Conservation (phyloP, 1,140 invertebrate species). For the Neoseiulus cucumeris region DNA sequence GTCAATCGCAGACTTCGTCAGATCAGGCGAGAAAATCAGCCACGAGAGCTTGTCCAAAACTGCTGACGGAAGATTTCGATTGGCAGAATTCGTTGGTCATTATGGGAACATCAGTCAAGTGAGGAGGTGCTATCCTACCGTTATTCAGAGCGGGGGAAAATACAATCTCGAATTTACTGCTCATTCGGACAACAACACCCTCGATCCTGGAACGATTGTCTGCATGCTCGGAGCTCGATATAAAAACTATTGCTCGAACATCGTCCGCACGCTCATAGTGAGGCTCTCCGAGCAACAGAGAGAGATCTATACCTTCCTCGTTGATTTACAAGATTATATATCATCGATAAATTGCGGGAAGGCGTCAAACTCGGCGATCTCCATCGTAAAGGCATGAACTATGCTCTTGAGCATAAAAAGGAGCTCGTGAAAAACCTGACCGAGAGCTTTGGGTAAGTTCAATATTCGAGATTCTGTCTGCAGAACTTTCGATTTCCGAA, state of each 20-base stretch:
- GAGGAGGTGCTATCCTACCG: conserved; percentile 93
- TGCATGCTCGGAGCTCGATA: conserved; percentile 84
- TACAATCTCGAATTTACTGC: conserved; percentile 92
- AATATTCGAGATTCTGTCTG: no score
- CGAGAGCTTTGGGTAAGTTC: conserved; percentile 62
- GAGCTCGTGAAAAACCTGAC: conserved; percentile 71
- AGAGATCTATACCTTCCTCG: conserved; percentile 78
- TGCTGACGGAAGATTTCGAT: conserved; percentile 64
- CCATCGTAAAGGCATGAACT: conserved; percentile 59
- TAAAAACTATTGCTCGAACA: conserved; percentile 95
- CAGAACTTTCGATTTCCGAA: no score
- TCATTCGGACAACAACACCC: conserved; percentile 64
- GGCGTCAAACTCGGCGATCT: conserved; percentile 68
- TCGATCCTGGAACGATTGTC: conserved; percentile 91
- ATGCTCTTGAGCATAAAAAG: conserved; percentile 73
- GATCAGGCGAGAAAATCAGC: conserved; percentile 72
- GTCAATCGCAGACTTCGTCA: conserved; percentile 96
- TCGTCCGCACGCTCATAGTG: conserved; percentile 87
- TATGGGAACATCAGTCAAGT: conserved; percentile 65
- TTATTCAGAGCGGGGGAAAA: conserved; percentile 92
- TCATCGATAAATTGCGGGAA: conserved; percentile 60
- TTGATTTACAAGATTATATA: conserved; percentile 76
- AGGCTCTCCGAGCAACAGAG: conserved; percentile 59
- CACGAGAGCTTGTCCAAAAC: conserved; percentile 86
- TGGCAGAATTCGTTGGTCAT: conserved; percentile 77